A percentile compares a stretch with the other conserved stretches of the same genome.
Conservation (phyloP, 53 echinoderm and acorn worm species). For the Holothuria scabra region DNA sequence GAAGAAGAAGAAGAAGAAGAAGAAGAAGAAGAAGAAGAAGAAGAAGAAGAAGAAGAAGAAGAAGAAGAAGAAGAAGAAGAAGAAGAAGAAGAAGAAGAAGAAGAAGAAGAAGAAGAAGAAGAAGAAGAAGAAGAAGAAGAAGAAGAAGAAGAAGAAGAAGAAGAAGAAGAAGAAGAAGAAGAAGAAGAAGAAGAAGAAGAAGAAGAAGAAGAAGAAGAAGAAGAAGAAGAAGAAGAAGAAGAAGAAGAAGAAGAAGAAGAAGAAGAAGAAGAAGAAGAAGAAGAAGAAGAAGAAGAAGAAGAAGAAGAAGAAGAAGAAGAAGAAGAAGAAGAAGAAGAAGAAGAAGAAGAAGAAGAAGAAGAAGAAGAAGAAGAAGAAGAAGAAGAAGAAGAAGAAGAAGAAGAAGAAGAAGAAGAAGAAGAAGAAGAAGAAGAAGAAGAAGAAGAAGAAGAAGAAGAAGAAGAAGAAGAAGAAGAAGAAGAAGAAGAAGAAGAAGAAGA, state of each 20-base stretch:
- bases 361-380: slow-evolving; percentile 12
- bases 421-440: slow-evolving; percentile 12
- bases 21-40: too few relatives aligned
- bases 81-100: too few relatives aligned
- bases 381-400: slow-evolving; percentile 12
- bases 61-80: too few relatives aligned
- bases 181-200: slow-evolving; percentile 12
- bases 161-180: too few relatives aligned
- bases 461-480: slow-evolving; percentile 12
- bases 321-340: slow-evolving; percentile 12
- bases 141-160: too few relatives aligned
- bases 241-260: slow-evolving; percentile 12
- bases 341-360: slow-evolving; percentile 8
- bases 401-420: slow-evolving; percentile 12
- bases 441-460: slow-evolving; percentile 12
- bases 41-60: too few relatives aligned
- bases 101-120: neutral
- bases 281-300: slow-evolving; percentile 12
- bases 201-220: slow-evolving; percentile 12
- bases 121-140: too few relatives aligned
- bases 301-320: slow-evolving; percentile 12
- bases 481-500: slow-evolving; percentile 12
- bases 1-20: too few relatives aligned
- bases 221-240: slow-evolving; percentile 12
- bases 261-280: slow-evolving; percentile 12